These are phyloP conservation scores for Isichthys henryi DNA, from an alignment of 2,113 vertebrate species.

Conservation along the genomic window DNA sequence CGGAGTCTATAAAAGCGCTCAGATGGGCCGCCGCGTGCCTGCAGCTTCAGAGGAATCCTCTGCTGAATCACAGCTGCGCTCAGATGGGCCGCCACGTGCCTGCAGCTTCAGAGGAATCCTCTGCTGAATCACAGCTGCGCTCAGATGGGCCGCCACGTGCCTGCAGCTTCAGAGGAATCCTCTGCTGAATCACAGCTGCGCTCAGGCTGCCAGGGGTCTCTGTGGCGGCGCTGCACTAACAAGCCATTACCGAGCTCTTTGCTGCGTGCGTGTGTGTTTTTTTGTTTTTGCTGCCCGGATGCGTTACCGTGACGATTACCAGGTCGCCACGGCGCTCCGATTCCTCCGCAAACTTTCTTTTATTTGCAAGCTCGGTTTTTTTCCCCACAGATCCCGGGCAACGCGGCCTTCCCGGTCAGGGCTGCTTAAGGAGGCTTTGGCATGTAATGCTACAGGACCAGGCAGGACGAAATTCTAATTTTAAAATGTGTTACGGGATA, in stretches of 20 bases:
- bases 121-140: slow-evolving; percentile 50
- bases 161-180: slow-evolving; percentile 64
- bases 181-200: slow-evolving; percentile 48
- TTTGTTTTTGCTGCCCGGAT: not conserved
- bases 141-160: slow-evolving; percentile 67
- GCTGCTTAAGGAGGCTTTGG: not conserved
- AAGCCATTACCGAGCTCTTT: not conserved
- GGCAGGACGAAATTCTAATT: not conserved
- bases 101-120: slow-evolving; percentile 64
- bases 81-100: slow-evolving; percentile 69
- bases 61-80: too few relatives aligned
- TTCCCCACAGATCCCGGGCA: not conserved
- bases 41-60: too few relatives aligned
- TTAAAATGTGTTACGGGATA: not conserved
- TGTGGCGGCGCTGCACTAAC: not conserved
- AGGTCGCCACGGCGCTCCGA: not conserved
- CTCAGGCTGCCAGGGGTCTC: slow-evolving; percentile 36
- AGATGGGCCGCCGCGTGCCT: too few relatives aligned
- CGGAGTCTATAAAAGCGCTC: slow-evolving; percentile 43
- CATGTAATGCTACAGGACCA: not conserved
- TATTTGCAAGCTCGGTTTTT: not conserved
- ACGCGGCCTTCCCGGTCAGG: not conserved
- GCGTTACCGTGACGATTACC: not conserved
- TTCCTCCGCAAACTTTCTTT: not conserved
- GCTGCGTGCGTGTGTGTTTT: not conserved